Conservation (phyloP, 1,140 invertebrate species). For the Watersipora subatra region DNA sequence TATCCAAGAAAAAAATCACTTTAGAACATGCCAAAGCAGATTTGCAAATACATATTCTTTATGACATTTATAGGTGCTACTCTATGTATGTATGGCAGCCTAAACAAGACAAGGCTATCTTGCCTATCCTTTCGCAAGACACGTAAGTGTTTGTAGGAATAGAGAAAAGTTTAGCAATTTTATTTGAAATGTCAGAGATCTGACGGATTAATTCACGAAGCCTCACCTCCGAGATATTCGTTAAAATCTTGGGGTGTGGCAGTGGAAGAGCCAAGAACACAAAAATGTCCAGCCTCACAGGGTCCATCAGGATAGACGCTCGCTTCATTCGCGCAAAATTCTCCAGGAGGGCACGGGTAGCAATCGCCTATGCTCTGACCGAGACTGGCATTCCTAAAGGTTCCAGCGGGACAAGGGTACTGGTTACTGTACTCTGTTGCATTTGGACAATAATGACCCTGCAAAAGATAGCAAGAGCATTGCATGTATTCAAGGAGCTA, state of each 20-base stretch:
- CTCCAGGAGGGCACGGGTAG: slow-evolving; percentile 25
- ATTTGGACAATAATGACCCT: slow-evolving; percentile 28
- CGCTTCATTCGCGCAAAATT: slow-evolving; percentile 24
- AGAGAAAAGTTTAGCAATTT: too few species aligned
- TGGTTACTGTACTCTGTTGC: slow-evolving; percentile 19
- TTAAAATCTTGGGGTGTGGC: slow-evolving; percentile 26
- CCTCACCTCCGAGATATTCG: slow-evolving; percentile 18
- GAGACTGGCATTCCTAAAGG: slow-evolving; percentile 16
- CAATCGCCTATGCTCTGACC: slow-evolving; percentile 23
- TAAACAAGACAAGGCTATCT: too few species aligned
- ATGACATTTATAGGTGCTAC: too few species aligned
- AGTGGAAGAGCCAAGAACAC: slow-evolving; percentile 22
- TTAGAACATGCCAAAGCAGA: too few species aligned
- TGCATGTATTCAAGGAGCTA: too few species aligned
- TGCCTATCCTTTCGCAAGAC: too few species aligned
- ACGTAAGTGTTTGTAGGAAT: too few species aligned
- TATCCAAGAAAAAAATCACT: too few species aligned
- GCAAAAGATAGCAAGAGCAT: background rate
- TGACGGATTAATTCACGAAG: too few species aligned
- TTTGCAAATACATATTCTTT: too few species aligned
- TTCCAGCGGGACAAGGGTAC: slow-evolving; percentile 29
- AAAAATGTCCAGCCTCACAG: slow-evolving; percentile 32
- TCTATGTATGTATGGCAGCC: too few species aligned
- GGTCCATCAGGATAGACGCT: slow-evolving; percentile 17
- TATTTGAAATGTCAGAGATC: too few species aligned